These are phyloP conservation scores for Mythimna lalbum DNA, from an alignment of 2,888 invertebrate species.

Conservation along the genomic window DNA sequence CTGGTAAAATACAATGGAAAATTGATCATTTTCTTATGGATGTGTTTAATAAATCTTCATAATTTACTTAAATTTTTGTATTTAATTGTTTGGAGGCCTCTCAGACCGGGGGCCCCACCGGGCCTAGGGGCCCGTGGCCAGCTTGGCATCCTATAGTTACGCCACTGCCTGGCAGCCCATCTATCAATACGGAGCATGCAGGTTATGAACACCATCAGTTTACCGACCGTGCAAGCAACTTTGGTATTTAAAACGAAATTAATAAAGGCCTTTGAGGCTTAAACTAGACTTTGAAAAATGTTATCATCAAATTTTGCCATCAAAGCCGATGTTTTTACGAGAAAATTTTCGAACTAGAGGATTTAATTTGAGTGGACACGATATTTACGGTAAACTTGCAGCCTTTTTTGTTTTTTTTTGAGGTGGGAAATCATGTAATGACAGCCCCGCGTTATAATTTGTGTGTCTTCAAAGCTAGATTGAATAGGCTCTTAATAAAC, in stretches of 20 bases:
- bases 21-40: too few species aligned
- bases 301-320: constrained; percentile 32
- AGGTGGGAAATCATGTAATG: too few species aligned
- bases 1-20: too few species aligned
- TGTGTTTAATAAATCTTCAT: too few species aligned
- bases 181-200: constrained; percentile 36
- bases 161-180: neutral
- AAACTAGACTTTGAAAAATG: constrained; percentile 13
- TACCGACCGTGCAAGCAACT: constrained; percentile 10
- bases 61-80: too few species aligned
- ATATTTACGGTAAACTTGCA: constrained; percentile 3
- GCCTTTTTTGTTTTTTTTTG: too few species aligned
- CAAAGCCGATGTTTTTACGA: constrained; percentile 15
- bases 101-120: too few species aligned
- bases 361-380: neutral
- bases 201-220: constrained; percentile 18
- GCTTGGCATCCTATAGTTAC: too few species aligned
- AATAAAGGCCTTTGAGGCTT: constrained; percentile 40
- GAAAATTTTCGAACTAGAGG: constrained; percentile 7
- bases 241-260: constrained; percentile 40
- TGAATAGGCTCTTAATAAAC: too few species aligned
- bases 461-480: too few species aligned
- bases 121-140: neutral
- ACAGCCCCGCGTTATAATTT: too few species aligned
- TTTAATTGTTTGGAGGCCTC: too few species aligned